Percentiles rank a stretch among this genome's conserved stretches.
Conservation (phyloP, 1,140 invertebrate species). For the Hylyphantes graminicola region DNA sequence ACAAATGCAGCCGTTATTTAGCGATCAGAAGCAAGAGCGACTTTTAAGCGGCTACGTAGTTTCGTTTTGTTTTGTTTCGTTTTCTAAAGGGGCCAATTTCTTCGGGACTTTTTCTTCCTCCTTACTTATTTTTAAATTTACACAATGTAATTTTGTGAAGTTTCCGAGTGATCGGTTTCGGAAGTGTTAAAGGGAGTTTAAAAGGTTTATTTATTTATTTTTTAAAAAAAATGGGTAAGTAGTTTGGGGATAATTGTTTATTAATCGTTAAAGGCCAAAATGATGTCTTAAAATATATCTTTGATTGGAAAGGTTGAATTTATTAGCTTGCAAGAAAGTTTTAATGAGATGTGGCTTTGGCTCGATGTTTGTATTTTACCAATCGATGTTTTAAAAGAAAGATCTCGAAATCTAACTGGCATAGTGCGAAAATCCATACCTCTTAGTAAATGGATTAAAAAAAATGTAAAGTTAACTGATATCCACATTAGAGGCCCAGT, state of each 20-base stretch:
- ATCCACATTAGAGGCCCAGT: no score
- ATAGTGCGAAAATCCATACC: no score
- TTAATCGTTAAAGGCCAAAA: neutral
- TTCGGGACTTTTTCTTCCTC: conserved; percentile 10
- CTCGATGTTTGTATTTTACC: no score
- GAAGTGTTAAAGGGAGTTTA: neutral
- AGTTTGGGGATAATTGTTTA: neutral
- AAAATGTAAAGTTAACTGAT: no score
- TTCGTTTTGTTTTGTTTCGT: conserved; percentile 22
- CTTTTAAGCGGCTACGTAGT: conserved; percentile 47
- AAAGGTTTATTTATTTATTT: conserved; percentile 9
- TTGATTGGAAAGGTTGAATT: no score
- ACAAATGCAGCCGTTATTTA: conserved; percentile 56
- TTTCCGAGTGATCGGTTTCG: neutral
- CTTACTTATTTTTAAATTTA: conserved; percentile 30
- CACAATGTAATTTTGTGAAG: conserved; percentile 19
- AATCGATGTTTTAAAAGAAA: no score
- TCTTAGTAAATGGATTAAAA: no score
- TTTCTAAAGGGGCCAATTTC: conserved; percentile 1
- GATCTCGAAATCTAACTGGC: no score
- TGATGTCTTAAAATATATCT: no score
- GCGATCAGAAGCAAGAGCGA: conserved; percentile 56
- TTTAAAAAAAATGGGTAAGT: neutral
- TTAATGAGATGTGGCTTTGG: no score
- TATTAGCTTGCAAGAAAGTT: no score